These are phyloP conservation scores for Coranthus polyacanthus DNA, from an alignment of 2,797 vertebrate genomes.

Conservation along the genomic window DNA sequence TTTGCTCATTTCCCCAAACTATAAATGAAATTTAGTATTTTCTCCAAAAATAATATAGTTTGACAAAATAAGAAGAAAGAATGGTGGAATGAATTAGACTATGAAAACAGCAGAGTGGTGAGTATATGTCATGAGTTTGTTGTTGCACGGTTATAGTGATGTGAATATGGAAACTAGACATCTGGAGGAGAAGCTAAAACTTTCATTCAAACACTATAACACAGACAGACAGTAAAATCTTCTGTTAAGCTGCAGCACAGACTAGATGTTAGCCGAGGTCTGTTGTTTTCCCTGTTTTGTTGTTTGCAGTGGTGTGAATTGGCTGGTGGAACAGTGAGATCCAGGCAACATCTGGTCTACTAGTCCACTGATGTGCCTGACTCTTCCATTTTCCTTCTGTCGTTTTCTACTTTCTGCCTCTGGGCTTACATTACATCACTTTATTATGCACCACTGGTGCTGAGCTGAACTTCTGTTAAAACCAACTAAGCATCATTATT, in stretches of 20 bases:
- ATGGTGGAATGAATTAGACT: no score
- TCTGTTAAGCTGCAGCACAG: background rate
- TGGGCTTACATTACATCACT: conserved; percentile 34
- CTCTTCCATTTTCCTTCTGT: conserved; percentile 42
- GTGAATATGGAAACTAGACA: no score
- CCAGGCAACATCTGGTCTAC: conserved; percentile 53
- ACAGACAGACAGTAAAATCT: no score
- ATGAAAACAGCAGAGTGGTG: no score
- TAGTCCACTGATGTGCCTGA: conserved; percentile 28
- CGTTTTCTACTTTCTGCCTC: conserved; percentile 26
- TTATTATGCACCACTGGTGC: conserved; percentile 30
- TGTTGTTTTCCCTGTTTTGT: conserved; percentile 17
- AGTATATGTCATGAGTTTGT: no score
- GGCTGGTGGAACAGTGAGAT: conserved; percentile 8
- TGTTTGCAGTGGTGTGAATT: conserved; percentile 22
- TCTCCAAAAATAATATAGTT: no score
- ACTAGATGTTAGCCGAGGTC: background rate
- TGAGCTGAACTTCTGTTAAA: conserved; percentile 29
- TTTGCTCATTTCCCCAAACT: no score
- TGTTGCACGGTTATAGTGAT: no score
- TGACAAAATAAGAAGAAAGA: no score
- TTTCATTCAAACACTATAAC: no score
- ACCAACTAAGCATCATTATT: conserved; percentile 28
- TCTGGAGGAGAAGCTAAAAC: no score
- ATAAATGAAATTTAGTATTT: no score